Percentiles rank a stretch among this genome's conserved stretches.
These are phyloP conservation scores for Andrena hattorfiana DNA, from an alignment of 2,888 invertebrate species.

Conservation along the genomic window DNA sequence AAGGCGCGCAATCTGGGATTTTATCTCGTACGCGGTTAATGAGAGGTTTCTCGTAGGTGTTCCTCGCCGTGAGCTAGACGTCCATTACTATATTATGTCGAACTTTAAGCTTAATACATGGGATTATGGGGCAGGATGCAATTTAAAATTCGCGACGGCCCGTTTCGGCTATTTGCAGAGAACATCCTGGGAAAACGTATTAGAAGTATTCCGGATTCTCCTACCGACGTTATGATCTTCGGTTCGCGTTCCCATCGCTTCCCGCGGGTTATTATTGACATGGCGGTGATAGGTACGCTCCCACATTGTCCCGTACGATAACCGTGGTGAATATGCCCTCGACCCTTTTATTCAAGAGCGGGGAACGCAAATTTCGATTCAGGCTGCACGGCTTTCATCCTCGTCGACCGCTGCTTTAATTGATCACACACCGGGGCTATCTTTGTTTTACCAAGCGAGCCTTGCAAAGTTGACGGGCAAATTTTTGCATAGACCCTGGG, in stretches of 20 bases:
- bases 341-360: slow-evolving; percentile 24
- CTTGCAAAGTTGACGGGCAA: slow-evolving; percentile 5
- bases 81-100: slow-evolving; percentile 55
- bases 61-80: slow-evolving; percentile 46
- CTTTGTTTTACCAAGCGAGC: slow-evolving; percentile 21
- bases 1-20: slow-evolving; percentile 39
- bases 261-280: neutral
- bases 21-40: slow-evolving; percentile 56
- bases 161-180: slow-evolving; percentile 48
- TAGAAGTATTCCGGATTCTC: slow-evolving; percentile 39
- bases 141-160: slow-evolving; percentile 53
- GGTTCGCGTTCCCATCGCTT: slow-evolving; percentile 8
- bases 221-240: slow-evolving; percentile 5
- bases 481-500: slow-evolving; percentile 16
- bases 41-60: slow-evolving; percentile 55
- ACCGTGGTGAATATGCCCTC: slow-evolving; percentile 4
- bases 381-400: neutral
- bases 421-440: slow-evolving; percentile 36
- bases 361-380: neutral
- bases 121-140: slow-evolving; percentile 47
- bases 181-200: slow-evolving; percentile 46
- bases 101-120: slow-evolving; percentile 40
- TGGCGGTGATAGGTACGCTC: neutral
- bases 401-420: slow-evolving; percentile 27
- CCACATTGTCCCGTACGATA: neutral